Evolutionary conservation across 2,113 vertebrate genomes (phyloP).

Genomic region (Onychostoma macrolepis): DNA sequence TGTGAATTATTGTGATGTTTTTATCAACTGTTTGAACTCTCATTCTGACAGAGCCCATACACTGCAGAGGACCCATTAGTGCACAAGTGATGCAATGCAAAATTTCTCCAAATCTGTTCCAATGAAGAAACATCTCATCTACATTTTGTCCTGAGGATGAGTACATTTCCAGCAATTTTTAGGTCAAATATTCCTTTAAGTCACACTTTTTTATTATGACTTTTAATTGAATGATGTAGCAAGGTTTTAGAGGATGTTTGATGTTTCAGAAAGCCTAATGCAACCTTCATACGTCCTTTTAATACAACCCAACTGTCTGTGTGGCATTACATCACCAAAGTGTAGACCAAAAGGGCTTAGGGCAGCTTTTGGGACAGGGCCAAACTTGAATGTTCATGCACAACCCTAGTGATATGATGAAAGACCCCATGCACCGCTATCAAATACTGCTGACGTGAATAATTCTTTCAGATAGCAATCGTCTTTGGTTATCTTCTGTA

Average conservation of each 20-base stretch:
- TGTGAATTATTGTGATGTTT: not conserved
- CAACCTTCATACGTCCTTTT: not conserved
- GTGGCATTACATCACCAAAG: not conserved
- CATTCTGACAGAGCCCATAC: not conserved
- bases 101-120: not conserved
- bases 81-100: too few relatives aligned
- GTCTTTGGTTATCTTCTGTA: conserved; percentile 7
- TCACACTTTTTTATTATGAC: not conserved
- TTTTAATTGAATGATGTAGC: not conserved
- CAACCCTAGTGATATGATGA: not conserved
- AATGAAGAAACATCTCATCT: not conserved
- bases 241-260: not conserved
- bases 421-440: not conserved
- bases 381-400: not conserved
- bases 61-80: not conserved
- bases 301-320: not conserved
- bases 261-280: not conserved
- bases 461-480: conserved; percentile 1
- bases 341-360: not conserved
- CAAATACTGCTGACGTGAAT: conserved; percentile 25
- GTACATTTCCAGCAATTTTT: not conserved
- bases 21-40: not conserved
- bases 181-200: not conserved
- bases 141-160: not conserved
- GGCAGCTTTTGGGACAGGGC: not conserved